Evolutionary conservation across 35 echinoderm and acorn worm species (phyloP), one percentile per base, ranked within the genome.

Genomic region (Lytechinus variegatus): DNA sequence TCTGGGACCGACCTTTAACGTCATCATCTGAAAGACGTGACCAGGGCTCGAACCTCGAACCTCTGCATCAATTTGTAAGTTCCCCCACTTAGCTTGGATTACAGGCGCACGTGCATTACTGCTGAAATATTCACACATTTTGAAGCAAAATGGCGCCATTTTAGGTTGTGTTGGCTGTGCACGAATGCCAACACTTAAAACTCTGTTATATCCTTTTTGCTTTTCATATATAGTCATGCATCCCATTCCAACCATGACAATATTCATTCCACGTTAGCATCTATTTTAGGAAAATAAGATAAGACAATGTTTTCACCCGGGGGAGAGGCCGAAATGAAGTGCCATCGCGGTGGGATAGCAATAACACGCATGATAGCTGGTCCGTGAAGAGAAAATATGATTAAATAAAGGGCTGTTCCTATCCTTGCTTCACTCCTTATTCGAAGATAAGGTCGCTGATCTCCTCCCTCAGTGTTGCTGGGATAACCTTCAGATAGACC

Each of bases 401-500:
- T 79, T 79, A 79, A 79, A 79, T 79, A 79, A 79, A 21, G 24
- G 66, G n/a, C 66, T 79, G 66, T 79, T 79, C 66, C n/a, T 79
- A 24, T 24, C 4, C 4, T 9, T 4, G 19, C 66, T 79, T 79
- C 21, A n/a, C n/a, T 24, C 19, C 24, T n/a, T 79, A 24, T 12
- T 10, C 5, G 19, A 24, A 44, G n/a, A 16, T 79, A 79, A 24
- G 66, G 66, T 79, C 19, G 66, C 19, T 79, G 66, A 79, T 79
- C 66, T 79, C 66, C 66, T 24, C 66, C 33, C 33, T 44, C 33
- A 4, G 66, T 79, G 66, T 79, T 13, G 4, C 66, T 24, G 66
- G 19, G 9, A 56, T 71, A 79, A 79, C 66, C 66, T 79, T 79
- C 66, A n/a, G 16, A 79, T 19, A 79, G 66, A 79, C 66, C 66